Evolutionary conservation across 2,113 vertebrate species (phyloP).

Genomic region (Ondatra zibethicus): DNA sequence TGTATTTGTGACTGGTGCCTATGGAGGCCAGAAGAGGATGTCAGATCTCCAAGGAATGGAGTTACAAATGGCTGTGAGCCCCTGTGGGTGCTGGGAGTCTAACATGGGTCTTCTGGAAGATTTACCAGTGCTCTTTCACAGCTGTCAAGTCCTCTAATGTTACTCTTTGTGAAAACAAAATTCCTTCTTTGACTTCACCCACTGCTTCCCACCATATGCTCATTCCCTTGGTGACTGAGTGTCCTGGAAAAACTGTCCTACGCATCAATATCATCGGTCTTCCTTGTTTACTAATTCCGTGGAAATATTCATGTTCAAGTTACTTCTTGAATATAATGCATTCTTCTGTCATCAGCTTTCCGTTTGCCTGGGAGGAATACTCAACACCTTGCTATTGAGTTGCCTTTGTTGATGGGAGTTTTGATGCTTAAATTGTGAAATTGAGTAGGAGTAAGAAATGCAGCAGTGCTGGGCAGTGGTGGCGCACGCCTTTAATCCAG

Average conservation of each 20-base stretch:
- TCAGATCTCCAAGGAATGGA: not conserved
- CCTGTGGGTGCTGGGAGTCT: not conserved
- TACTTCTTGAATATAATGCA: not conserved
- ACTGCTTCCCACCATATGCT: not conserved
- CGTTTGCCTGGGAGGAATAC: not conserved
- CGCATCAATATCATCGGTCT: not conserved
- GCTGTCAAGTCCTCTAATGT: not conserved
- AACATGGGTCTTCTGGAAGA: not conserved
- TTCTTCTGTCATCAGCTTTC: not conserved
- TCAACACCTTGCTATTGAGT: not conserved
- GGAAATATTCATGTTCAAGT: not conserved
- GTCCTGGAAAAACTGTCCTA: not conserved
- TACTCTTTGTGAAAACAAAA: not conserved
- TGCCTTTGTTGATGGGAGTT: not conserved
- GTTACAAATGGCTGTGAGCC: not conserved
- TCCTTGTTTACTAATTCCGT: not conserved
- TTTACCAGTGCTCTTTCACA: not conserved
- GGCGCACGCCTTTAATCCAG: too few relatives aligned
- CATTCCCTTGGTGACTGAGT: not conserved
- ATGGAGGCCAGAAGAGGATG: not conserved
- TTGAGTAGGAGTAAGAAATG: too few relatives aligned
- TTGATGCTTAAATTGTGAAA: not conserved
- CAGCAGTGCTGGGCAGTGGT: too few relatives aligned
- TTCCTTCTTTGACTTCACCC: not conserved
- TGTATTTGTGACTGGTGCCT: not conserved